Evolutionary conservation across 2,113 vertebrate genomes (phyloP), one percentile per base, ranked within the genome.

Genomic region (Podarcis cretensis): DNA sequence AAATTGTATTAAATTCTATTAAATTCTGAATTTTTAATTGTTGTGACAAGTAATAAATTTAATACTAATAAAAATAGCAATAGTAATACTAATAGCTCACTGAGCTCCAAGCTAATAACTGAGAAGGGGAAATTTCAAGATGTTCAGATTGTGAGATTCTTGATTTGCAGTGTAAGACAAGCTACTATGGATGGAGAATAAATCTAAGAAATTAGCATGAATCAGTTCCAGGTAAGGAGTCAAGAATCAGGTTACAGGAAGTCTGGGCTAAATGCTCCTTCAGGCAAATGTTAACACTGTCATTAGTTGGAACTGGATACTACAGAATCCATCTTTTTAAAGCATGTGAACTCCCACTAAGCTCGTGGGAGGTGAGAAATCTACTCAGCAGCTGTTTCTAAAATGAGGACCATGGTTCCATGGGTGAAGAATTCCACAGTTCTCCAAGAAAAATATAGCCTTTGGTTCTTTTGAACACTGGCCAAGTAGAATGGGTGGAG

Each of bases 291-390:
- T 77, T 54, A 48, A 68, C 14, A 37, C 65, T 76, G 74, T 21
- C 87, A 79, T 82, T 35, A 86, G 73, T 3, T 87, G 68, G 57
- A 37, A 73, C 65, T 85, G 69, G 54, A 27, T 18, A 12, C 54
- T 73, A 91, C 25, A 37, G 89, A 91, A 20, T 32, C 23, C 0
- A 0, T 54, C n/a, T 82, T 87, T 80, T 66, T 25, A 92, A 75
- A 93, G 25, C 85, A 79, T 89, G 81, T 85, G 89, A 90, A 6
- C 23, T 95, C 89, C 83, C 92, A 65, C 9, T 54, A 80, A 90
- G 48, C 57, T 18, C 1, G 0, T 0, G 1, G 69, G 59, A 63
- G 14, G 43, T 66, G 40, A 68, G 48, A 74, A 81, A 84, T 81
- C 8, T 35, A 27, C 84, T 89, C 85, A 48, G 20, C 1, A 83